These are phyloP conservation scores for Melanophora roralis DNA, from an alignment of 2,888 invertebrate species.

Conservation along the genomic window DNA sequence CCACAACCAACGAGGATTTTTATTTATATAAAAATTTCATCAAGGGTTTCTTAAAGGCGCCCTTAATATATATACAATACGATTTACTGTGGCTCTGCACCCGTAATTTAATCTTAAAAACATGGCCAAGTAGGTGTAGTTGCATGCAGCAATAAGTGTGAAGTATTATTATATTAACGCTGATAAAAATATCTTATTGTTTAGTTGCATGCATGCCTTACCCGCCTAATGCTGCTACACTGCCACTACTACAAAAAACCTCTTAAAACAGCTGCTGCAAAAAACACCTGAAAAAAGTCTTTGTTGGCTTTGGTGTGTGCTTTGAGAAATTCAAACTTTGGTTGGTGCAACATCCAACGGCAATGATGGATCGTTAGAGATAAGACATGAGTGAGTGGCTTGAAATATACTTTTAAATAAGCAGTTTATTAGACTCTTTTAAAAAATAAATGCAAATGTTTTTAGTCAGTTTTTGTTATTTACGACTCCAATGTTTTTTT, in stretches of 20 bases:
- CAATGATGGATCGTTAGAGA: slow-evolving; percentile 49
- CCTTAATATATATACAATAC: too few species aligned
- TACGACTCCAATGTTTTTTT: too few species aligned
- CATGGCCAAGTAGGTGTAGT: too few species aligned
- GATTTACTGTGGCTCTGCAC: too few species aligned
- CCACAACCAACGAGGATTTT: too few species aligned
- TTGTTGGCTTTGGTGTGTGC: slow-evolving; percentile 1
- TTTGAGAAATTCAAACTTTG: slow-evolving; percentile 32
- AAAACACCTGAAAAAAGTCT: slow-evolving; percentile 12
- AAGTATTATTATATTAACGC: slow-evolving; percentile 48
- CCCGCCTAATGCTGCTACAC: slow-evolving; percentile 20
- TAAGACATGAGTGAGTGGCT: slow-evolving; percentile 16
- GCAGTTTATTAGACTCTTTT: neutral
- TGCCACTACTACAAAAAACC: too few species aligned
- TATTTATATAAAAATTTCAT: too few species aligned
- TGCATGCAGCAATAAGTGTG: slow-evolving; percentile 54
- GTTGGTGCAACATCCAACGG: slow-evolving; percentile 26
- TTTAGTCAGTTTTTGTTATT: too few species aligned
- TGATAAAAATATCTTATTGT: slow-evolving; percentile 42
- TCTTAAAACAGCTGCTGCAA: neutral
- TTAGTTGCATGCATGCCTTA: slow-evolving; percentile 10
- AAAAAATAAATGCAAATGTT: neutral
- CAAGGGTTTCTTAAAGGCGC: too few species aligned
- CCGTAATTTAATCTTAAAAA: too few species aligned
- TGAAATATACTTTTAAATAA: neutral